Percentiles rank a stretch among this genome's conserved stretches.
Conservation (phyloP, 2,888 invertebrate genomes). For the Serripes groenlandicus region DNA sequence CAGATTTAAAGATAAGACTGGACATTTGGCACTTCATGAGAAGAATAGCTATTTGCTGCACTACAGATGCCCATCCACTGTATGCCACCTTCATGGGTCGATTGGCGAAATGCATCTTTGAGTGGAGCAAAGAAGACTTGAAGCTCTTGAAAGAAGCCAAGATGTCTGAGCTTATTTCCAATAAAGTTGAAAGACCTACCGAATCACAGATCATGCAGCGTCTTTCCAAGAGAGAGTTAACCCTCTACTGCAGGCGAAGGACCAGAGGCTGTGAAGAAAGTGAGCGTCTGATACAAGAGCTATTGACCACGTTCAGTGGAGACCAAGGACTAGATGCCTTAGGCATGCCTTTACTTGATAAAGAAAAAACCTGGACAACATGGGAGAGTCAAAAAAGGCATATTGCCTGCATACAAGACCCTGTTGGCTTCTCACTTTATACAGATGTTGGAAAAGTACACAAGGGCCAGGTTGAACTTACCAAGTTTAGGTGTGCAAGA, state of each 20-base stretch:
- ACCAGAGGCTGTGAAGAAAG: slow-evolving; percentile 65
- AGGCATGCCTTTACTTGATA: slow-evolving; percentile 66
- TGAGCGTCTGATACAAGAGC: slow-evolving; percentile 42
- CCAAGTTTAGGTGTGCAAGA: slow-evolving; percentile 69
- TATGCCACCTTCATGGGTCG: slow-evolving; percentile 61
- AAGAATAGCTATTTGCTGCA: slow-evolving; percentile 42
- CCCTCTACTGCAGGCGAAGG: slow-evolving; percentile 53
- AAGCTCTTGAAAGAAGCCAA: slow-evolving; percentile 64
- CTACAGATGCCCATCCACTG: slow-evolving; percentile 62
- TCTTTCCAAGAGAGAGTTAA: slow-evolving; percentile 52
- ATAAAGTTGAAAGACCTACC: slow-evolving; percentile 27
- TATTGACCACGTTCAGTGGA: slow-evolving; percentile 40
- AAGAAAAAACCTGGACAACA: slow-evolving; percentile 40
- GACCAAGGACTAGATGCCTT: slow-evolving; percentile 53
- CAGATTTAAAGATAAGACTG: slow-evolving; percentile 5
- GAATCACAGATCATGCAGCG: slow-evolving; percentile 50
- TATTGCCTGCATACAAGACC: slow-evolving; percentile 69
- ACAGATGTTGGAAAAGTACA: slow-evolving; percentile 38
- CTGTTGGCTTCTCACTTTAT: slow-evolving; percentile 53
- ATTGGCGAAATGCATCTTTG: slow-evolving; percentile 62
- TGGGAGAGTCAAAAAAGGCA: slow-evolving; percentile 65
- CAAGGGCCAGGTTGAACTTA: slow-evolving; percentile 68
- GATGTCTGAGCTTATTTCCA: slow-evolving; percentile 46
- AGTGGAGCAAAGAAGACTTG: slow-evolving; percentile 65
- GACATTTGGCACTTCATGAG: slow-evolving; percentile 70